A percentile compares a stretch with the other conserved stretches of the same genome.
Conservation (phyloP, 2,113 vertebrate species). For the Tachysurus vachellii region DNA sequence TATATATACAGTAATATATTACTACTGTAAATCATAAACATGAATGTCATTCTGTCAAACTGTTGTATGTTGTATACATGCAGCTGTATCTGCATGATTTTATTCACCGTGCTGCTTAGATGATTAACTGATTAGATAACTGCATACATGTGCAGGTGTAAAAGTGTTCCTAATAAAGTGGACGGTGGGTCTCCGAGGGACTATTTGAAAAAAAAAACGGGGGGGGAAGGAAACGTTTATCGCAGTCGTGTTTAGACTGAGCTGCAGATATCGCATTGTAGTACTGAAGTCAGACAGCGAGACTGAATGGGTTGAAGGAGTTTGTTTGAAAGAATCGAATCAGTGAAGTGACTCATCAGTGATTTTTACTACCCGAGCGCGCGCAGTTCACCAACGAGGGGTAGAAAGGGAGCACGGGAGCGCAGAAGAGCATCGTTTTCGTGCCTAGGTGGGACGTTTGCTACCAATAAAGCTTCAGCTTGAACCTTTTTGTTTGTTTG, state of each 20-base stretch:
- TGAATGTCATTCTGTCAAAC: not conserved
- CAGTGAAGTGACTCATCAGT: conserved; percentile 3
- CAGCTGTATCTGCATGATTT: not conserved
- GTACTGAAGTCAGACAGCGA: not conserved
- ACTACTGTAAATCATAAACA: not conserved
- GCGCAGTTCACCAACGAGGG: not conserved
- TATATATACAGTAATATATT: not conserved
- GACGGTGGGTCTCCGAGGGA: too few relatives aligned
- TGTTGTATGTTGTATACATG: not conserved
- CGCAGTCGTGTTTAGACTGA: not conserved
- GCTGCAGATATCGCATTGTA: not conserved
- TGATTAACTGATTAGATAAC: not conserved
- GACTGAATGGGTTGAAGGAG: not conserved
- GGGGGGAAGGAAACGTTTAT: not conserved
- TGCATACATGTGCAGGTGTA: not conserved
- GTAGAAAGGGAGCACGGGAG: not conserved
- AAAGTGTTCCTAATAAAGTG: not conserved
- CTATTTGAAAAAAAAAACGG: too few relatives aligned
- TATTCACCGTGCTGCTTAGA: not conserved
- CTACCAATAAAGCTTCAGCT: not conserved
- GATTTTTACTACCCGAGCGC: not conserved
- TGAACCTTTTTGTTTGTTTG: not conserved
- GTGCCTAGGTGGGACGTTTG: not conserved
- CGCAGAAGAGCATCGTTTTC: not conserved
- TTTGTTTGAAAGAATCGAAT: conserved; percentile 11